These are phyloP conservation scores for Nomada fucata DNA, from an alignment of 2,888 invertebrate genomes.

Conservation along the genomic window DNA sequence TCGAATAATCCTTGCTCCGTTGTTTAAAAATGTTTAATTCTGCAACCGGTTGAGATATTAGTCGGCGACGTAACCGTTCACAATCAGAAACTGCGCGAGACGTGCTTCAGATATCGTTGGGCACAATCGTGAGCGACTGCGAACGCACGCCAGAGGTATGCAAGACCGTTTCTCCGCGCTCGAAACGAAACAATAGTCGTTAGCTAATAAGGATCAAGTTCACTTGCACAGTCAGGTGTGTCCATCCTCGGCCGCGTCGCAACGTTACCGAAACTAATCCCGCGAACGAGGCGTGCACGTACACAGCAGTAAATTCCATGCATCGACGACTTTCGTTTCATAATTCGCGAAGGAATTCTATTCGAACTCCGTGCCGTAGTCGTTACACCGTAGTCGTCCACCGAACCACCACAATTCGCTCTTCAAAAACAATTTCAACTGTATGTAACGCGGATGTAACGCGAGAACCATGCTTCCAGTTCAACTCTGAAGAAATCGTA, in stretches of 20 bases:
- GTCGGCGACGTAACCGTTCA: background rate
- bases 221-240: slow-evolving; percentile 16
- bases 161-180: slow-evolving; percentile 14
- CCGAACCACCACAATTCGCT: too few relatives aligned
- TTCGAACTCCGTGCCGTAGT: too few relatives aligned
- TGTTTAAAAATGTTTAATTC: too few relatives aligned
- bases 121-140: background rate
- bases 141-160: slow-evolving; percentile 30
- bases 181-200: slow-evolving; percentile 48
- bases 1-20: too few relatives aligned
- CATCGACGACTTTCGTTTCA: too few relatives aligned
- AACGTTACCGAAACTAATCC: slow-evolving; percentile 15
- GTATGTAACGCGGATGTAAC: too few relatives aligned
- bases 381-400: too few relatives aligned
- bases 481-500: too few relatives aligned
- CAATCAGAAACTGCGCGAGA: background rate
- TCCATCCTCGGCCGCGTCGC: slow-evolving; percentile 12
- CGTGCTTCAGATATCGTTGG: background rate
- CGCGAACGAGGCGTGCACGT: background rate
- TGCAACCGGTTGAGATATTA: background rate
- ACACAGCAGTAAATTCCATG: too few relatives aligned
- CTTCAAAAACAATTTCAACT: too few relatives aligned
- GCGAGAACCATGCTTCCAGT: too few relatives aligned
- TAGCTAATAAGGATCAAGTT: slow-evolving; percentile 48
- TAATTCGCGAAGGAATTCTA: too few relatives aligned